Base-by-base conservation (phyloP, 1,140 invertebrate species). In the Drosophila gunungcola region DNA sequence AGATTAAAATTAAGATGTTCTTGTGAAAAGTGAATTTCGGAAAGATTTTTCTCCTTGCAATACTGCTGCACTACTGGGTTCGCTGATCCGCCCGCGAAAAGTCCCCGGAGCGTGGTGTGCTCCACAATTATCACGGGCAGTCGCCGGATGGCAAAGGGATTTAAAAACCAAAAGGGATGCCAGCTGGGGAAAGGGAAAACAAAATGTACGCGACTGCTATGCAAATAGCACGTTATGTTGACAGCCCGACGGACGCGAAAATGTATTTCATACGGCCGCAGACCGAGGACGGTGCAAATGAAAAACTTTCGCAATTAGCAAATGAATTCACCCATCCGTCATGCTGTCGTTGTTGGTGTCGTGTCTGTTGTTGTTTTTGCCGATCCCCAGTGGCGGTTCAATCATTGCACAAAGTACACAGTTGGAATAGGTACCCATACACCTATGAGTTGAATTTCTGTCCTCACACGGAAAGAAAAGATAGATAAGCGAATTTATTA, bases 241-340 rank as follows among this genome's bases (percentile, higher is more conserved):
- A 80, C 77, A 80, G 63, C 34, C 39, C 58, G 76, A 46, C 57
- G 60, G 64, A 70, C 55, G 53, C 64, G 69, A 63, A 65, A 61
- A 42, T 68, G 56, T 41, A 43, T 80, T 60, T 70, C 73, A 70
- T 69, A 48, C 64, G 51, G 63, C 48, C 60, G 38, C 57, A 74
- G 49, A 62, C 52, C 29, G 68, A 46, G 49, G 25, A 34, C 51
- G 68, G 55, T 53, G 55, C 64, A 78, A 88, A 82, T 80, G 80
- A 78, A 80, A 90, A 89, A 88, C 65, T 90, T 91, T 78, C 61
- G 82, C 90, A 91, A 91, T 91, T 91, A 91, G 90, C 86, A 91
- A 91, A 91, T 91, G 90, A 91, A 91, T 90, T 86, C 90, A 91
- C 67, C 80, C 90, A 91, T 91, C 86, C 90, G 82, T 91, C 90